A percentile compares a stretch with the other conserved stretches of the same genome.
phyloP scores from a whole-genome alignment of 1,140 invertebrate species.

The Helicoverpa armigera region DNA sequence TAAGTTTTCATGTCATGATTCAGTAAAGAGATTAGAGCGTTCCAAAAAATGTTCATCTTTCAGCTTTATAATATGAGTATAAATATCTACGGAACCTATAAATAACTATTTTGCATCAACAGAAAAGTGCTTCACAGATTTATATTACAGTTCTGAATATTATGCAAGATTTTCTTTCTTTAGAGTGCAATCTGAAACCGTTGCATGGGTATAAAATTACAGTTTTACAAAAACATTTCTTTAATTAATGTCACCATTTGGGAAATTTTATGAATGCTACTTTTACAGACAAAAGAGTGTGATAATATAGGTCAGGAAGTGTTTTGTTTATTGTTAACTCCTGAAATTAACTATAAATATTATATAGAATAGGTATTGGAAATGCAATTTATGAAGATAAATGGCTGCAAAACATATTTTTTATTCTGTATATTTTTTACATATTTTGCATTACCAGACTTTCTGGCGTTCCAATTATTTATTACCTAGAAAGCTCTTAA shows the following conservation, averaged over 20 bases:
- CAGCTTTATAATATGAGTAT: too few species aligned
- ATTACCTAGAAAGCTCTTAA: conserved; percentile 10
- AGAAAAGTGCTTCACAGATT: too few species aligned
- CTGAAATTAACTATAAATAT: too few species aligned
- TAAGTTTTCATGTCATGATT: too few species aligned
- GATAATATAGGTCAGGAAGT: not conserved
- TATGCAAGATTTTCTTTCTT: not conserved
- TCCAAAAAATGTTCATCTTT: too few species aligned
- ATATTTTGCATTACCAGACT: not conserved
- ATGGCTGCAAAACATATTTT: not conserved
- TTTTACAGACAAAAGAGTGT: not conserved
- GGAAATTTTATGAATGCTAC: not conserved
- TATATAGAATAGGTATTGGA: too few species aligned
- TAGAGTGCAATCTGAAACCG: not conserved
- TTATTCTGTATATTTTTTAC: not conserved
- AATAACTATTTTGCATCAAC: too few species aligned
- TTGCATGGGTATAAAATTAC: not conserved
- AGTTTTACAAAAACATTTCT: not conserved
- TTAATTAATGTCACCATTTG: conserved; percentile 4
- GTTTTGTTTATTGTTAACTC: too few species aligned
- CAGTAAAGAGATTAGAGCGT: too few species aligned
- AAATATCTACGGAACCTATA: too few species aligned
- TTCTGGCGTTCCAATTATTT: not conserved
- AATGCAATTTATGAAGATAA: too few species aligned
- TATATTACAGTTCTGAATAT: too few species aligned